Conservation (phyloP, 2,113 vertebrate genomes). For the Furnarius figulus region DNA sequence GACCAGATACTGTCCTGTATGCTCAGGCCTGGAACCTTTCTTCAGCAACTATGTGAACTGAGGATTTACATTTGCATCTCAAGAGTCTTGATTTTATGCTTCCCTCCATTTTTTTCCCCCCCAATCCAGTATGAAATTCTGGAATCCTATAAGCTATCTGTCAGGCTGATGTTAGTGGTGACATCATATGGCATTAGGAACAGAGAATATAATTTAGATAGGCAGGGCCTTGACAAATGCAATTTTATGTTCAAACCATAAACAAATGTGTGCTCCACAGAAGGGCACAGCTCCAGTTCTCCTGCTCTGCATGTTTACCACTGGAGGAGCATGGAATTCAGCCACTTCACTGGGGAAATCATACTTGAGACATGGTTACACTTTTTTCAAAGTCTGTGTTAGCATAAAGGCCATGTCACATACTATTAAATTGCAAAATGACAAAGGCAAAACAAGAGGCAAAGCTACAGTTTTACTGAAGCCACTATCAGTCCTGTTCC, state of each 20-base stretch:
- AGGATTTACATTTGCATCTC: not conserved
- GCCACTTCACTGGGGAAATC: not conserved
- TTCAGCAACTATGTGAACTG: not conserved
- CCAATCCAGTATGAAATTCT: not conserved
- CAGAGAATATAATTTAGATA: not conserved
- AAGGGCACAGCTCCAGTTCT: not conserved
- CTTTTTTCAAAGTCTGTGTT: not conserved
- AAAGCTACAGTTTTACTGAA: not conserved
- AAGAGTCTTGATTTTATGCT: not conserved
- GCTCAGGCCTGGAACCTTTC: not conserved
- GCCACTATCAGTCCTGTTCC: not conserved
- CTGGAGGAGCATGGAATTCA: not conserved
- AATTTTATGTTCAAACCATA: not conserved
- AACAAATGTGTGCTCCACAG: not conserved
- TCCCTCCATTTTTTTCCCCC: not conserved
- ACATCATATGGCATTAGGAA: not conserved
- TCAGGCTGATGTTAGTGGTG: not conserved
- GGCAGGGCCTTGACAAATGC: not conserved
- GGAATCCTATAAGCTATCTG: not conserved
- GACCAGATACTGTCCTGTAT: not conserved
- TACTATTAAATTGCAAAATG: not conserved
- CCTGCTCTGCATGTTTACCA: not conserved
- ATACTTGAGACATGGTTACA: not conserved
- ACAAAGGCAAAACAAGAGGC: not conserved
- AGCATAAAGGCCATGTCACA: not conserved